phyloP scores from a whole-genome alignment of 1,140 invertebrate species.

The Heliothis virescens region DNA sequence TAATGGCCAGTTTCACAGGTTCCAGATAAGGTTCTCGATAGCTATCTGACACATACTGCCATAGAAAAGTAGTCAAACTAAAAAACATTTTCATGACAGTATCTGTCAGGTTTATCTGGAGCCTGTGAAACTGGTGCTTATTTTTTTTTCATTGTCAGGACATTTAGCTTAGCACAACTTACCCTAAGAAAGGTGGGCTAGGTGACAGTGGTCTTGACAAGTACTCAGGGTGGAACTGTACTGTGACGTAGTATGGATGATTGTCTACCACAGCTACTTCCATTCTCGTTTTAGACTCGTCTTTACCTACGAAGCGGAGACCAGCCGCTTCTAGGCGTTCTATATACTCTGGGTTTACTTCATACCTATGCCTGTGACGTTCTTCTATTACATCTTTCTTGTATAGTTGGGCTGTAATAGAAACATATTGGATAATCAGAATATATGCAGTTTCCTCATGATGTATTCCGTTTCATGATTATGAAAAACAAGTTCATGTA shows the following conservation, averaged over 20 bases:
- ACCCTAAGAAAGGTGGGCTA: constrained; percentile 97
- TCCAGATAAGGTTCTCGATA: too few relatives aligned
- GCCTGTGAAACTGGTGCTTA: too few relatives aligned
- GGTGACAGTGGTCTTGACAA: constrained; percentile 97
- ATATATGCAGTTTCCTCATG: background rate
- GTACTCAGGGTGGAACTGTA: constrained; percentile 99
- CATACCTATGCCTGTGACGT: constrained; percentile 98
- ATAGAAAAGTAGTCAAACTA: too few relatives aligned
- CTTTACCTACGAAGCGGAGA: constrained; percentile 96
- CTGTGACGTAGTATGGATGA: constrained; percentile 97
- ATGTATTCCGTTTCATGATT: background rate
- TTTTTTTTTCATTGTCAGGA: too few relatives aligned
- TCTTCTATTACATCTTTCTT: constrained; percentile 95
- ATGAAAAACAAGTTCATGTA: too few relatives aligned
- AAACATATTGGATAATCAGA: constrained; percentile 11
- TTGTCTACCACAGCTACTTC: constrained; percentile 92
- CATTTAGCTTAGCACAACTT: too few relatives aligned
- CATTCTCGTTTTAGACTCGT: constrained; percentile 92
- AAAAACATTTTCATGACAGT: too few relatives aligned
- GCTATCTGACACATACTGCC: too few relatives aligned
- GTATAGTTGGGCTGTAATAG: constrained; percentile 92
- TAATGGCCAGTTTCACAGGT: too few relatives aligned
- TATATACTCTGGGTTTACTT: constrained; percentile 97
- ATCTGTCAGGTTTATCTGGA: too few relatives aligned
- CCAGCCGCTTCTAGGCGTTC: constrained; percentile 92